A percentile compares a stretch with the other conserved stretches of the same genome.
phyloP scores from a whole-genome alignment of 2,888 invertebrate species.

The Zhuqinia jingwanae region DNA sequence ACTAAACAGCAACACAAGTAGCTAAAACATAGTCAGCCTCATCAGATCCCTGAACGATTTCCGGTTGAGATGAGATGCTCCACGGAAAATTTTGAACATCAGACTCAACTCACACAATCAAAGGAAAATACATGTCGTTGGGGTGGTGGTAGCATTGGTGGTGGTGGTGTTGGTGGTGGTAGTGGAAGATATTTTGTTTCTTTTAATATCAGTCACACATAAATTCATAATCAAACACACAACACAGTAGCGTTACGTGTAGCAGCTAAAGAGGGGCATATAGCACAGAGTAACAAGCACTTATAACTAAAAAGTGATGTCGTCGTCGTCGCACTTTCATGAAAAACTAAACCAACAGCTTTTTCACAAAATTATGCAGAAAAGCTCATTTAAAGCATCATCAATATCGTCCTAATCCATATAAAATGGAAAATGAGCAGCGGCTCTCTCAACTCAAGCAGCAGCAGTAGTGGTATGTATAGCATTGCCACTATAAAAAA shows the following conservation, averaged over 20 bases:
- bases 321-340: constrained; percentile 24
- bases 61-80: constrained; percentile 60
- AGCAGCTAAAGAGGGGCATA: not conserved
- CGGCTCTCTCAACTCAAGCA: constrained; percentile 2
- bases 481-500: not conserved
- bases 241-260: not conserved
- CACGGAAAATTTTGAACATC: constrained; percentile 15
- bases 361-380: constrained; percentile 56
- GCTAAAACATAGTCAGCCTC: not conserved
- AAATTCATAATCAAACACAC: constrained; percentile 54
- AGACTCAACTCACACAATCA: not conserved
- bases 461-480: no score
- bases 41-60: constrained; percentile 47
- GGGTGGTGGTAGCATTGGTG: not conserved
- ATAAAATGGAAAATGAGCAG: constrained; percentile 49
- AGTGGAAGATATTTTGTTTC: constrained; percentile 2
- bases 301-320: constrained; percentile 12
- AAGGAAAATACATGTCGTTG: no score
- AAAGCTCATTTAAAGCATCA: constrained; percentile 62
- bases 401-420: constrained; percentile 52
- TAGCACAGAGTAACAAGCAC: not conserved
- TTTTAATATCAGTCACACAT: constrained; percentile 70
- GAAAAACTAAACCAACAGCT: constrained; percentile 11
- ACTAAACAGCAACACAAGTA: constrained; percentile 26
- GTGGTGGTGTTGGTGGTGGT: not conserved